Conservation (phyloP, 2,797 vertebrate species). For the Pagetopsis macropterus region DNA sequence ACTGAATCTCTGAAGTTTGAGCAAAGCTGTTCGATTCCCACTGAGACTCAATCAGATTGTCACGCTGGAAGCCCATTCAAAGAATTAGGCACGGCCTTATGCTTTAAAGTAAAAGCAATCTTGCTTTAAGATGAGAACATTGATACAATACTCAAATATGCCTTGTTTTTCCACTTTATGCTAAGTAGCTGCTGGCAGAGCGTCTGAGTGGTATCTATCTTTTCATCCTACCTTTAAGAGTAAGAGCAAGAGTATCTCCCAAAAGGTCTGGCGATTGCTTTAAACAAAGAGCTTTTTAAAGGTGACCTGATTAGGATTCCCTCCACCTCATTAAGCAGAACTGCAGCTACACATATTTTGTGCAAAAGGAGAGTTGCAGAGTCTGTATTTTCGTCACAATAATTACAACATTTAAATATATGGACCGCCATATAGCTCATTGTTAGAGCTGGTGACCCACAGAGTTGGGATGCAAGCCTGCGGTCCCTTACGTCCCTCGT, state of each 20-base stretch:
- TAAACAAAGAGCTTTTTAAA: background rate
- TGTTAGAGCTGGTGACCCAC: no score
- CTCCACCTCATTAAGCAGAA: conserved; percentile 15
- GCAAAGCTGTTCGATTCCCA: background rate
- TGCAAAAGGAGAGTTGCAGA: background rate
- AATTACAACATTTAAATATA: no score
- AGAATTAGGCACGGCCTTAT: background rate
- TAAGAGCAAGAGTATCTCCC: background rate
- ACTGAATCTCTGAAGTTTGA: background rate
- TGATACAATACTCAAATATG: background rate
- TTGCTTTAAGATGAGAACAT: background rate
- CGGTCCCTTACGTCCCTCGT: no score
- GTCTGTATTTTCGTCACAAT: background rate
- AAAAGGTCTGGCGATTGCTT: conserved; percentile 3
- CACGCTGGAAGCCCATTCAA: background rate
- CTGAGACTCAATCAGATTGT: background rate
- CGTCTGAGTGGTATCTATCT: background rate
- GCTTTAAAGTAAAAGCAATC: background rate
- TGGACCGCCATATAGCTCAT: no score
- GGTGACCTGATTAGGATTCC: conserved; percentile 8
- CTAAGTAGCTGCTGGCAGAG: background rate
- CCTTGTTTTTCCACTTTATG: background rate
- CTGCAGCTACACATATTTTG: background rate
- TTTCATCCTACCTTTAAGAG: background rate
- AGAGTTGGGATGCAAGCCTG: no score